Percentiles rank a stretch among this genome's conserved stretches.
Conservation (phyloP, 2,797 vertebrate species). For the Sylvia borin region DNA sequence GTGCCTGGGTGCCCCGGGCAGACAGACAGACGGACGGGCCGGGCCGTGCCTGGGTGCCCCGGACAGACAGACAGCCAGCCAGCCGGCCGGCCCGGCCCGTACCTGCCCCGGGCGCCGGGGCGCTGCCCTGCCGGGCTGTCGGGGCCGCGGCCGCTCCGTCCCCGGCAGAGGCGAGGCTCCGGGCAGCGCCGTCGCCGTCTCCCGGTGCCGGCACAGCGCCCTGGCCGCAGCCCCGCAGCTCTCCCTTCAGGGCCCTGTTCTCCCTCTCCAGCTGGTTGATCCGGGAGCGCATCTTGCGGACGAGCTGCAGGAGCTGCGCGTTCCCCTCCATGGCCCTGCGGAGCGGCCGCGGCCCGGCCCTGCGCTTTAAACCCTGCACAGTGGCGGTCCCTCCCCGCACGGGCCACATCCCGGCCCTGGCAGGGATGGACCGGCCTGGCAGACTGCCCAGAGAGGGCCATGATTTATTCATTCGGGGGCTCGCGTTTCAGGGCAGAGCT, state of each 20-base stretch:
- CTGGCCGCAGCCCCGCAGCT: slow-evolving; percentile 50
- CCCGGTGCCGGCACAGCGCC: background rate
- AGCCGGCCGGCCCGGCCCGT: background rate
- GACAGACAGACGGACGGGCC: too few species aligned
- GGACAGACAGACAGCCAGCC: too few species aligned
- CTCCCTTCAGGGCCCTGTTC: slow-evolving; percentile 81
- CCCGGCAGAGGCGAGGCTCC: background rate
- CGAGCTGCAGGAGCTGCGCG: slow-evolving; percentile 79
- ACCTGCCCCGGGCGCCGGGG: background rate
- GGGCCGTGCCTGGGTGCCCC: too few species aligned
- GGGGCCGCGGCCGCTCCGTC: background rate
- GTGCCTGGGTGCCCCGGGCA: too few species aligned
- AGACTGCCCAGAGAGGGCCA: slow-evolving; percentile 35
- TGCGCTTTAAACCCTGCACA: background rate
- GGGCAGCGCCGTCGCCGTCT: background rate
- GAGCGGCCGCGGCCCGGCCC: background rate
- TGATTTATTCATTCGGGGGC: slow-evolving; percentile 78
- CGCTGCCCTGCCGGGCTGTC: background rate
- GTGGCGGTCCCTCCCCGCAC: background rate
- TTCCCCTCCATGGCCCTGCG: slow-evolving; percentile 81
- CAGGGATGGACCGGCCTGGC: background rate
- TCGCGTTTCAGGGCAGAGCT: slow-evolving; percentile 63
- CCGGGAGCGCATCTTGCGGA: slow-evolving; percentile 87
- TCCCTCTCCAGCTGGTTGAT: slow-evolving; percentile 88
- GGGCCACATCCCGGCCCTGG: slow-evolving; percentile 36